Evolutionary conservation across 2,888 invertebrate genomes (phyloP).

Genomic region (Chydorus sphaericus): DNA sequence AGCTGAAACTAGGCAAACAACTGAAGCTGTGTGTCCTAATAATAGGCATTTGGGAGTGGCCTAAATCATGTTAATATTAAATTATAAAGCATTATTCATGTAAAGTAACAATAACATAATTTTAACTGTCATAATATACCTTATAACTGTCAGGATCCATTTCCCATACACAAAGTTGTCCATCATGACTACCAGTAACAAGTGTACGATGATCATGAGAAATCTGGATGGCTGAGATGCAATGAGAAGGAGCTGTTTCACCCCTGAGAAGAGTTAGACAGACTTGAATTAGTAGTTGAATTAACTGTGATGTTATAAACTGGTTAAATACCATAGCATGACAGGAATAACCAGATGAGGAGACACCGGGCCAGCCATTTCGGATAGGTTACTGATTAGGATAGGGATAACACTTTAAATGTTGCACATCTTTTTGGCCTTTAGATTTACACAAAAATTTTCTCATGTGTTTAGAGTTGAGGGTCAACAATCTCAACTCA

Average conservation of each 20-base stretch:
- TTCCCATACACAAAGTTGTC: conserved; percentile 94
- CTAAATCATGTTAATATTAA: conserved; percentile 25
- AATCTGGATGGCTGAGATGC: conserved; percentile 82
- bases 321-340: conserved; percentile 56
- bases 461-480: too few species aligned
- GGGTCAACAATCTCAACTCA: too few species aligned
- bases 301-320: neutral
- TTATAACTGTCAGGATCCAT: conserved; percentile 65
- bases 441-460: too few species aligned
- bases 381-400: too few species aligned
- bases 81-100: neutral
- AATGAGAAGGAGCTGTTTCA: conserved; percentile 83
- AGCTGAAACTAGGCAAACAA: conserved; percentile 75
- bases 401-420: too few species aligned
- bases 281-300: neutral
- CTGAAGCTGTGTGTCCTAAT: conserved; percentile 91
- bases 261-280: neutral
- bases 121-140: conserved; percentile 26
- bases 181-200: conserved; percentile 94
- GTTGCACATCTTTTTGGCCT: too few species aligned
- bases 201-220: conserved; percentile 83
- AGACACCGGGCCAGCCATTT: conserved; percentile 4
- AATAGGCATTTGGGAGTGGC: conserved; percentile 83
- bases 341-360: conserved; percentile 87
- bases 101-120: neutral